Evolutionary conservation across 2,888 invertebrate species (phyloP).

Genomic region (Cryptus viduatorius): DNA sequence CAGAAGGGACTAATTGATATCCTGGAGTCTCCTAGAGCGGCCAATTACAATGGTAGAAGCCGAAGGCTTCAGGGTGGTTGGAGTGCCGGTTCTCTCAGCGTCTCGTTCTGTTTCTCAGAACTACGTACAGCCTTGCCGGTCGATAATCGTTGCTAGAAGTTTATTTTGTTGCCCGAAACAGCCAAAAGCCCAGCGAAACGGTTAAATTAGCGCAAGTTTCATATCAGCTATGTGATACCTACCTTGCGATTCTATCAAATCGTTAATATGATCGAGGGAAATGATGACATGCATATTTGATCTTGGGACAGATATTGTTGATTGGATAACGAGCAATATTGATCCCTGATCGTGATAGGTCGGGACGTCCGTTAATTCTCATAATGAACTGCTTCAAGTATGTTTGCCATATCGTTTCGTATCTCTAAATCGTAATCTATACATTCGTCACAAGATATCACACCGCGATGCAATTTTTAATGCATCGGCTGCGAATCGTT

Average conservation of each 20-base stretch:
- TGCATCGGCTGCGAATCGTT: not conserved
- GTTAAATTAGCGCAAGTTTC: constrained; percentile 40
- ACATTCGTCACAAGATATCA: too few species aligned
- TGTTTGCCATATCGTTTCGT: too few species aligned
- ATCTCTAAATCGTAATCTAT: too few species aligned
- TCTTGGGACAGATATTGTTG: too few species aligned
- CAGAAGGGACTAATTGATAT: constrained; percentile 68
- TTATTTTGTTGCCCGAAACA: constrained; percentile 33
- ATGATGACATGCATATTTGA: not conserved
- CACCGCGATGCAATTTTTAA: too few species aligned
- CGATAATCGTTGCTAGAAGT: constrained; percentile 60
- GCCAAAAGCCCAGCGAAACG: constrained; percentile 39
- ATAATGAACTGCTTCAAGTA: too few species aligned
- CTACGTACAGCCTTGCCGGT: constrained; percentile 32
- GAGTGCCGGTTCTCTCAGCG: constrained; percentile 44
- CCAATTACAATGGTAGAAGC: constrained; percentile 63
- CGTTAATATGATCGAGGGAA: not conserved
- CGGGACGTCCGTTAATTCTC: too few species aligned
- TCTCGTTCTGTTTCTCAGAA: constrained; percentile 12
- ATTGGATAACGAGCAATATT: too few species aligned
- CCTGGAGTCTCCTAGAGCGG: constrained; percentile 62
- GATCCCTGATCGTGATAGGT: too few species aligned
- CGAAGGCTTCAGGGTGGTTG: constrained; percentile 26
- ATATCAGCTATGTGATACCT: constrained; percentile 4
- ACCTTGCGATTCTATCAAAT: not conserved